phyloP scores from a whole-genome alignment of 2,113 vertebrate genomes.

The Tricholaema leucomelas region DNA sequence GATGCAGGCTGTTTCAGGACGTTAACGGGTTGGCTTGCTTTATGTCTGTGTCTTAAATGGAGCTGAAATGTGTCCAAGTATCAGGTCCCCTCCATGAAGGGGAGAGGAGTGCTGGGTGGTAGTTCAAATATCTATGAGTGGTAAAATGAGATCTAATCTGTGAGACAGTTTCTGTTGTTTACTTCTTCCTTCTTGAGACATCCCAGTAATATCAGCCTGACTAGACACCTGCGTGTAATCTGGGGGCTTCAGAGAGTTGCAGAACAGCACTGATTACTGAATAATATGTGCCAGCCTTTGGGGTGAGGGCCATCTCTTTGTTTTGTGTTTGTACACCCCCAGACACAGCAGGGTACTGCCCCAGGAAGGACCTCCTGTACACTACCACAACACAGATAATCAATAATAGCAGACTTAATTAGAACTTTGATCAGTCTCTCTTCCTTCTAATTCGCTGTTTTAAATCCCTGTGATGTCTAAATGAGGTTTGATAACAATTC shows the following conservation, averaged over 20 bases:
- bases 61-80: background rate
- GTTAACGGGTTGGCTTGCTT: background rate
- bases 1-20: background rate
- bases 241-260: background rate
- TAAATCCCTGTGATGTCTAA: constrained; percentile 40
- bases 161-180: background rate
- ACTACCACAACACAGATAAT: constrained; percentile 19
- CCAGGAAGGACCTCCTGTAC: background rate
- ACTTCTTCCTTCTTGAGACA: background rate
- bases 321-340: background rate
- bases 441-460: background rate
- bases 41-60: background rate
- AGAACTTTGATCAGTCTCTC: constrained; percentile 30
- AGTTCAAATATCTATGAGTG: background rate
- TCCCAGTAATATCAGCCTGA: background rate
- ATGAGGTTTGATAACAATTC: constrained; percentile 45
- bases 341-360: constrained; percentile 22
- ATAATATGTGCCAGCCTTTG: background rate
- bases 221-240: background rate
- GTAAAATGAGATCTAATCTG: constrained; percentile 4
- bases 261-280: background rate
- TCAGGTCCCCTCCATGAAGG: background rate
- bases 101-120: background rate
- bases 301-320: background rate
- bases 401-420: constrained; percentile 57